Evolutionary conservation across 2,113 vertebrate genomes (phyloP), one percentile per base, ranked within the genome.

Genomic region (Peromyscus maniculatus): DNA sequence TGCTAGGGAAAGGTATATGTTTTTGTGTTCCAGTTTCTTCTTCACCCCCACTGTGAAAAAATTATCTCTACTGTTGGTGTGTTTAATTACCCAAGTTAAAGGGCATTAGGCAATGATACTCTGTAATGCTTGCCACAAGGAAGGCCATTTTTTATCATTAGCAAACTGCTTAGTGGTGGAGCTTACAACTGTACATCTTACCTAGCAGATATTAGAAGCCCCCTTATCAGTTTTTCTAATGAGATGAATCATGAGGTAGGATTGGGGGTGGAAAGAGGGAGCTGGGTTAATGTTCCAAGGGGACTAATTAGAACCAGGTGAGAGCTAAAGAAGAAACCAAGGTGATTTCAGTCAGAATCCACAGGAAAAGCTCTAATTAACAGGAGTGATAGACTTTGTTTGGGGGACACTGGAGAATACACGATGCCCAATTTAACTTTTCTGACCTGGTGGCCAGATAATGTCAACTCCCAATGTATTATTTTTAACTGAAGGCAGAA

Each of bases 301-400:
- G 99, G 99, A 98, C 99, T 99, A 99, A 99, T 99, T 99, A 99
- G 99, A 99, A 99, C 98, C 99, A 99, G 99, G 99, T 99, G 99
- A 99, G 99, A 99, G 98, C 98, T 98, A 74, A 98, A 98, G 99
- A 98, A 98, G 92, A 98, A 99, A 97, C 99, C 98, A 97, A 99
- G 99, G 99, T 99, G 99, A 99, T 99, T 99, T 99, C 98, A 99
- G 99, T 98, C 98, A 98, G 98, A 98, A 98, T 98, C 98, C 98
- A 97, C 98, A 98, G 98, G 98, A 99, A 99, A 99, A 98, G 98
- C 96, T 98, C 99, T 99, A 99, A 99, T 99, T 99, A 99, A 99
- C 97, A 99, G 99, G 99, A 99, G 98, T 99, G 99, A 99, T 99
- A 98, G 99, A 98, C 99, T 99, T 99, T 99, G 99, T 98, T 99